Conservation (phyloP, 1,140 invertebrate species). For the Cyclargus thomasi region DNA sequence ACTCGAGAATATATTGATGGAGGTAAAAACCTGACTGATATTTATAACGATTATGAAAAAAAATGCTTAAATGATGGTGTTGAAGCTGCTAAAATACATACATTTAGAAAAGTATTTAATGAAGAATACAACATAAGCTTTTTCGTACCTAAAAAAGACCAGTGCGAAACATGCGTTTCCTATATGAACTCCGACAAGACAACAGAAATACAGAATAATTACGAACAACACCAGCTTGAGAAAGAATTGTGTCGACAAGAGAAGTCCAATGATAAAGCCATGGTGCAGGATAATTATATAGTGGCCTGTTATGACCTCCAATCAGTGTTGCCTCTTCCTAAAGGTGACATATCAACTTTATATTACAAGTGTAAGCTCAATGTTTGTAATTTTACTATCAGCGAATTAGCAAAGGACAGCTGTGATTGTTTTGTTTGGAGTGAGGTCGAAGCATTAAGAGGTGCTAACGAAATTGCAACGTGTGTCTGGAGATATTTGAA, state of each 20-base stretch:
- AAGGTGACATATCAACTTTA: constrained; percentile 46
- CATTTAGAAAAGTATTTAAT: constrained; percentile 21
- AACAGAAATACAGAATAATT: constrained; percentile 23
- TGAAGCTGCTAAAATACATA: constrained; percentile 22
- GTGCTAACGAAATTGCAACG: constrained; percentile 22
- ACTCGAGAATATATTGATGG: constrained; percentile 21
- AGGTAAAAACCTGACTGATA: constrained; percentile 16
- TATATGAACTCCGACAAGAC: constrained; percentile 18
- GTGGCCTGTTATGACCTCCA: constrained; percentile 54
- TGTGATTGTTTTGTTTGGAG: constrained; percentile 22
- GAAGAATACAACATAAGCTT: constrained; percentile 25
- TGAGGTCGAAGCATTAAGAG: constrained; percentile 21
- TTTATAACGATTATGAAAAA: constrained; percentile 20
- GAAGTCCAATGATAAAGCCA: constrained; percentile 27
- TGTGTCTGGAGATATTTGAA: constrained; percentile 20
- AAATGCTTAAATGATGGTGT: constrained; percentile 21
- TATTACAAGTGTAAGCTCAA: constrained; percentile 53
- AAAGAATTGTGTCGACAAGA: constrained; percentile 28
- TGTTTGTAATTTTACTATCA: constrained; percentile 33
- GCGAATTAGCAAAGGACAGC: constrained; percentile 19
- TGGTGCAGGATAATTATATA: constrained; percentile 23
- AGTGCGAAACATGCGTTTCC: constrained; percentile 19
- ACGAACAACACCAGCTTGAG: constrained; percentile 25
- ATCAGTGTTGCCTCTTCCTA: constrained; percentile 45
- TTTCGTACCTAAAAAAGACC: constrained; percentile 24